Percentiles rank a stretch among this genome's conserved stretches.
Evolutionary conservation across 2,888 invertebrate genomes (phyloP).

Genomic region (Panopea generosa): DNA sequence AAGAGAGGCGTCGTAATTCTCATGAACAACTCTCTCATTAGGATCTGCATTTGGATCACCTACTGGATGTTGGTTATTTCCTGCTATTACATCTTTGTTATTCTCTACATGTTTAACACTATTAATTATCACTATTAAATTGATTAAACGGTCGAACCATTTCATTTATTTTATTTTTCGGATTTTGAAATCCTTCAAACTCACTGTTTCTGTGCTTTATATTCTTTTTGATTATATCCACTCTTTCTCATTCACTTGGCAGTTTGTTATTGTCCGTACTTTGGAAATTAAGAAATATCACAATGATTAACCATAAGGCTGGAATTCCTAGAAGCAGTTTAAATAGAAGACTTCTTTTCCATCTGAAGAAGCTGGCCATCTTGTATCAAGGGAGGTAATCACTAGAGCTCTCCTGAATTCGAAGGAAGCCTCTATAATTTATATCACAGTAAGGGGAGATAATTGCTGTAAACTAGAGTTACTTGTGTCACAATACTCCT

Average conservation of each 20-base stretch:
- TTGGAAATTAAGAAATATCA: conserved; percentile 73
- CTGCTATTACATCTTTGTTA: not conserved
- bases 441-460: too few species aligned
- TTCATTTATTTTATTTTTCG: conserved; percentile 44
- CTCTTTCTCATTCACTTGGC: conserved; percentile 11
- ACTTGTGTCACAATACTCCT: too few species aligned
- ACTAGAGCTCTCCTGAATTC: too few species aligned
- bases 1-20: conserved; percentile 43
- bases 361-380: conserved; percentile 82
- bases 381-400: conserved; percentile 11
- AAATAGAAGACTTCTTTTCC: conserved; percentile 91
- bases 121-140: conserved; percentile 45
- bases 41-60: not conserved
- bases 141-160: conserved; percentile 50
- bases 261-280: conserved; percentile 40
- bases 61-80: too few species aligned
- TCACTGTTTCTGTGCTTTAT: conserved; percentile 21
- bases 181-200: conserved; percentile 52
- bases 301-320: conserved; percentile 91
- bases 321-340: conserved; percentile 93
- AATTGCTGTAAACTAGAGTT: too few species aligned
- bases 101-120: conserved; percentile 51
- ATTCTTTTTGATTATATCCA: conserved; percentile 20
- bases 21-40: conserved; percentile 18
- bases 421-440: too few species aligned